Conservation (phyloP, 2,888 invertebrate genomes). For the Zaprionus bogoriensis region DNA sequence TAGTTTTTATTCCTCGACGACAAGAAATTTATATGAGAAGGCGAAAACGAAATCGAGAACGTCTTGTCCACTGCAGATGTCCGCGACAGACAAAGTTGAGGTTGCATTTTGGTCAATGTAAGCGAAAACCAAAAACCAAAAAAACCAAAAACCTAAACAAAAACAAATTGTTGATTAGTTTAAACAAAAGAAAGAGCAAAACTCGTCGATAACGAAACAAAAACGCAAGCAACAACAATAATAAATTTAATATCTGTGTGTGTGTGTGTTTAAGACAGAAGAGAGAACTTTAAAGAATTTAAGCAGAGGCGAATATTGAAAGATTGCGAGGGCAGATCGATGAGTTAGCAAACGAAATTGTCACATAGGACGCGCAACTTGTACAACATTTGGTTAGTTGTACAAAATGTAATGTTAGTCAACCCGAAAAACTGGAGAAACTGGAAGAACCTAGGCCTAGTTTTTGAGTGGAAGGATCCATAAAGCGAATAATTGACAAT, state of each 20-base stretch:
- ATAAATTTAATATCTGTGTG: conserved; percentile 76
- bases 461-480: neutral
- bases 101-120: conserved; percentile 71
- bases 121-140: conserved; percentile 21
- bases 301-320: conserved; percentile 14
- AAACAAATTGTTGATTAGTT: conserved; percentile 76
- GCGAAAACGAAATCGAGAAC: conserved; percentile 31
- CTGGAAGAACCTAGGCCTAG: conserved; percentile 17
- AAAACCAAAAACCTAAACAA: conserved; percentile 44
- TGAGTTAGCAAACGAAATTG: conserved; percentile 36
- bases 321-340: conserved; percentile 13
- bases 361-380: conserved; percentile 56
- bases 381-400: conserved; percentile 64
- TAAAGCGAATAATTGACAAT: conserved; percentile 36
- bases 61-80: conserved; percentile 48
- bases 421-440: conserved; percentile 22
- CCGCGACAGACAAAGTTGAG: conserved; percentile 46
- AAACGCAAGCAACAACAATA: conserved; percentile 71
- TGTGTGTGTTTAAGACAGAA: too few species aligned
- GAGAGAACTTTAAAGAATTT: conserved; percentile 68
- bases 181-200: conserved; percentile 50
- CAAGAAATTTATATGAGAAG: conserved; percentile 56
- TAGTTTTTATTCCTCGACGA: conserved; percentile 83
- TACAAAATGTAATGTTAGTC: conserved; percentile 51
- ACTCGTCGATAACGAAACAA: conserved; percentile 28